These are phyloP conservation scores for Polymixis lichenea DNA, from an alignment of 2,888 invertebrate species.

Conservation along the genomic window DNA sequence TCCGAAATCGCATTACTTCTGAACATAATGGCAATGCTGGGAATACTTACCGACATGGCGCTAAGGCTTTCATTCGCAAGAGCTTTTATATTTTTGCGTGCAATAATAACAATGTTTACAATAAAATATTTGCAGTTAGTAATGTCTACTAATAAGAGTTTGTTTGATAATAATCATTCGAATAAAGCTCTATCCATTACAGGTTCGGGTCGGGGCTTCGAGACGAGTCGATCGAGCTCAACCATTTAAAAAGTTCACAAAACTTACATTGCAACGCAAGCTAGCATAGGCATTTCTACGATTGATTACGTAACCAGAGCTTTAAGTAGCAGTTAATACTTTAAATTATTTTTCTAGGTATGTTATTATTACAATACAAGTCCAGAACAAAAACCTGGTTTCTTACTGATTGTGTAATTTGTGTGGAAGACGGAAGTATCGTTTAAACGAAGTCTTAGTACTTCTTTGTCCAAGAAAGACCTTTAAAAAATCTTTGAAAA, in stretches of 20 bases:
- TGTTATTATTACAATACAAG: neutral
- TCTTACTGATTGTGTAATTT: neutral
- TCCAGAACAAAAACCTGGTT: neutral
- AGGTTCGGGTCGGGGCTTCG: neutral
- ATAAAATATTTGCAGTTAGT: neutral
- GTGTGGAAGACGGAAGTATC: neutral
- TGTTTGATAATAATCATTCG: constrained; percentile 10
- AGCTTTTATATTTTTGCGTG: neutral
- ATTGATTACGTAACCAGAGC: neutral
- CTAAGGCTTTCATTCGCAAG: constrained; percentile 21
- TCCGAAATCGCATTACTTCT: constrained; percentile 11
- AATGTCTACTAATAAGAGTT: neutral
- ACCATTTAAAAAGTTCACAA: neutral
- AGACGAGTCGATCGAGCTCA: neutral
- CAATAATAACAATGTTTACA: neutral
- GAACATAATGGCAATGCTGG: neutral
- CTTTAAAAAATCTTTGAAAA: neutral
- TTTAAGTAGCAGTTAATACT: neutral
- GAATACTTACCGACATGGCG: neutral
- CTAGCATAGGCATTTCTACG: constrained; percentile 1
- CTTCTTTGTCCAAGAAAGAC: neutral
- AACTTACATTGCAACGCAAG: neutral
- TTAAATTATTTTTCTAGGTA: too few relatives aligned
- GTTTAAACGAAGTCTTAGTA: neutral
- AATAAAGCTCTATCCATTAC: neutral